Percentiles rank a stretch among this genome's conserved stretches.
phyloP scores from a whole-genome alignment of 1,140 invertebrate species.

The Euura saliciscinereae region DNA sequence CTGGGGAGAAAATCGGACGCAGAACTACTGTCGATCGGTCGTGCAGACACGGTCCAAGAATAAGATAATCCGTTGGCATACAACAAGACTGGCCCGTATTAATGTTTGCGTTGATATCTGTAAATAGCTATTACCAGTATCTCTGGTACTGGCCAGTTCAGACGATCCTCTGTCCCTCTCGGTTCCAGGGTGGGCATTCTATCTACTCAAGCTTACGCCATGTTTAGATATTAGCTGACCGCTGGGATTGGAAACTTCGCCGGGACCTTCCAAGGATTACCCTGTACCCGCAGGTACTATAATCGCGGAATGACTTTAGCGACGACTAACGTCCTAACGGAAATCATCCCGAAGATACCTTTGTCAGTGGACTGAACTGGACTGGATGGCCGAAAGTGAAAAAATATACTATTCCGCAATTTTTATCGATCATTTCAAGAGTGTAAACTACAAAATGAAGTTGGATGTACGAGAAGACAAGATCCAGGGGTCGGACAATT shows the following conservation, averaged over 20 bases:
- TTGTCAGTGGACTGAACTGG: too few species aligned
- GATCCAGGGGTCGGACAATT: too few species aligned
- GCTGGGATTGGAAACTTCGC: slow-evolving; percentile 54
- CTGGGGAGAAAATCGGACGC: slow-evolving; percentile 17
- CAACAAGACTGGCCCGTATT: slow-evolving; percentile 48
- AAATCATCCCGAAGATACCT: too few species aligned
- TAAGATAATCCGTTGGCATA: slow-evolving; percentile 55
- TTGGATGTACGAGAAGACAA: too few species aligned
- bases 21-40: background rate
- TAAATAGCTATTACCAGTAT: slow-evolving; percentile 53
- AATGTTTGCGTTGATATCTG: slow-evolving; percentile 58
- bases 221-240: slow-evolving; percentile 54
- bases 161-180: slow-evolving; percentile 11
- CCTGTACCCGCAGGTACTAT: background rate
- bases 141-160: background rate
- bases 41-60: slow-evolving; percentile 39
- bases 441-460: too few species aligned
- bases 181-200: slow-evolving; percentile 13
- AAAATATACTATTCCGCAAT: too few species aligned
- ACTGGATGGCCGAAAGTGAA: too few species aligned
- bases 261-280: slow-evolving; percentile 20
- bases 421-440: too few species aligned
- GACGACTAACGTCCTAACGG: background rate
- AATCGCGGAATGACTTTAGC: background rate
- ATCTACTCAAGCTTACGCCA: slow-evolving; percentile 40